A percentile compares a stretch with the other conserved stretches of the same genome.
Evolutionary conservation across 2,797 vertebrate species (phyloP).

Genomic region (Dicrostonyx torquatus): DNA sequence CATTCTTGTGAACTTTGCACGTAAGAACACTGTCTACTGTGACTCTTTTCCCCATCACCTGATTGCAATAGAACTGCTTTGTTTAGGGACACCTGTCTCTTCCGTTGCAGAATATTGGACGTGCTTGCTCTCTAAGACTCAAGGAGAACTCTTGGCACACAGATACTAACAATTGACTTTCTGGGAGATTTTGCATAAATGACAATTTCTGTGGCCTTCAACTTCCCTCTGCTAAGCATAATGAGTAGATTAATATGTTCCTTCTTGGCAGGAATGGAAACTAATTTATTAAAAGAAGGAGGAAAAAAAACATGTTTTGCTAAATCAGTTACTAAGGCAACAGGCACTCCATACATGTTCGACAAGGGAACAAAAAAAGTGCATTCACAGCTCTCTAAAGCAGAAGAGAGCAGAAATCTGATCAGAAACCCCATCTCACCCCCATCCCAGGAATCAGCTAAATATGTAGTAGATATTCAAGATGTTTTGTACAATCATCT

Average conservation of each 20-base stretch:
- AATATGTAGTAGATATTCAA: background rate
- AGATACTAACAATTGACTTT: conserved; percentile 41
- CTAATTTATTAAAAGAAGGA: conserved; percentile 62
- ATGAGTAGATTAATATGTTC: conserved; percentile 68
- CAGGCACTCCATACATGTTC: conserved; percentile 57
- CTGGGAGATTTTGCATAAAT: conserved; percentile 44
- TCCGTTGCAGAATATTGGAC: background rate
- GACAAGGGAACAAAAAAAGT: conserved; percentile 43
- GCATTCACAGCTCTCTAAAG: conserved; percentile 10
- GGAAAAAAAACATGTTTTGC: conserved; percentile 64
- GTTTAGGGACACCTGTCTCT: background rate
- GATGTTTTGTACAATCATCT: background rate
- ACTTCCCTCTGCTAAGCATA: conserved; percentile 58
- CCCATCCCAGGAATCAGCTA: background rate
- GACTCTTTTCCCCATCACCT: background rate
- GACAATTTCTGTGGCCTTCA: conserved; percentile 54
- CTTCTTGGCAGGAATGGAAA: conserved; percentile 70
- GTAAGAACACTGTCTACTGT: background rate
- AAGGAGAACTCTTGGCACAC: conserved; percentile 51
- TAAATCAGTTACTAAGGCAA: conserved; percentile 75
- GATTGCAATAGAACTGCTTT: background rate
- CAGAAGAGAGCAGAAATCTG: conserved; percentile 7
- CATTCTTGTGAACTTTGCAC: background rate
- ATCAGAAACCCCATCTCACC: background rate
- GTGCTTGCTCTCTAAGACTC: conserved; percentile 44